phyloP scores from a whole-genome alignment of 2,888 invertebrate genomes.

The Drosophila neonasuta region DNA sequence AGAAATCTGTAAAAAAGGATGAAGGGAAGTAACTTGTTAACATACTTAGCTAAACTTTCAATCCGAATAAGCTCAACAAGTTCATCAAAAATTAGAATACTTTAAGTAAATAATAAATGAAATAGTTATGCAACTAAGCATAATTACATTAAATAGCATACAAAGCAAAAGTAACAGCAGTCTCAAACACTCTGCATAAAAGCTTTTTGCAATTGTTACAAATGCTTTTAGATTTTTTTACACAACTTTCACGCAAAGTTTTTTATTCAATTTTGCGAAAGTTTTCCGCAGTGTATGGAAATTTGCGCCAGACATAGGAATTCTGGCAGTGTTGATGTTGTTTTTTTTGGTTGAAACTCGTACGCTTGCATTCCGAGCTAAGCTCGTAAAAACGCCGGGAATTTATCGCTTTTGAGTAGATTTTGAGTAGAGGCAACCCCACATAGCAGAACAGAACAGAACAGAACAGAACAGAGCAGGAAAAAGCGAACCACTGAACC shows the following conservation, averaged over 20 bases:
- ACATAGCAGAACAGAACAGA: not conserved
- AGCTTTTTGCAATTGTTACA: not conserved
- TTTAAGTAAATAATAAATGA: not conserved
- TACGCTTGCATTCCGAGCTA: constrained; percentile 56
- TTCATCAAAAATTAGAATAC: not conserved
- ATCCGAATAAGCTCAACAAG: no score
- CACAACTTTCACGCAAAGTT: not conserved
- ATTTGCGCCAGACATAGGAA: constrained; percentile 27
- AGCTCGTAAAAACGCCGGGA: constrained; percentile 72
- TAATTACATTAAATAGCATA: not conserved
- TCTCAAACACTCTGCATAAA: not conserved
- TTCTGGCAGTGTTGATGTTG: constrained; percentile 34
- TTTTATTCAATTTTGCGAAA: not conserved
- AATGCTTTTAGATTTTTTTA: constrained; percentile 1
- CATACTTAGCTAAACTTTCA: no score
- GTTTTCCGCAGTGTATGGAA: constrained; percentile 20
- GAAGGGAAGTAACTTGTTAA: no score
- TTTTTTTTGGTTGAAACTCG: constrained; percentile 10
- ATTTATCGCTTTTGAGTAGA: constrained; percentile 74
- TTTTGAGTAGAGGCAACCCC: constrained; percentile 43
- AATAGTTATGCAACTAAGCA: not conserved
- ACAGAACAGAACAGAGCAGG: not conserved
- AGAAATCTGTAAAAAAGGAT: no score
- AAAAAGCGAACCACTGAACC: constrained; percentile 12
- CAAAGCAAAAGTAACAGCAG: not conserved